Percentiles rank a stretch among this genome's conserved stretches.
Conservation (phyloP, 1,140 invertebrate species). For the Diorhabda elongata region DNA sequence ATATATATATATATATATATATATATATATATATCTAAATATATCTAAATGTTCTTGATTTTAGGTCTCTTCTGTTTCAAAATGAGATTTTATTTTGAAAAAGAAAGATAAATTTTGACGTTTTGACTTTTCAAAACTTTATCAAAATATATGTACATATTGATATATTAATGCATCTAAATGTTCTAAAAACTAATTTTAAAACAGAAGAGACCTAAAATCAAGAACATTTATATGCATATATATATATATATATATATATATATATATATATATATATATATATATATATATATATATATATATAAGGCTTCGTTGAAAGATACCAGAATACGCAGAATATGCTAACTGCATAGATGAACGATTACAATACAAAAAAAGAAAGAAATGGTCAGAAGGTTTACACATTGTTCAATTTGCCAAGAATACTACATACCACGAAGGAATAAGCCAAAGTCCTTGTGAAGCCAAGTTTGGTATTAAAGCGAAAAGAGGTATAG, state of each 20-base stretch:
- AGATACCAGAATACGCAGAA: conserved; percentile 43
- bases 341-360: conserved; percentile 42
- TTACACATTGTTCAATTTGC: conserved; percentile 39
- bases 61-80: too few relatives aligned
- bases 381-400: conserved; percentile 42
- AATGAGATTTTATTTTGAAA: too few relatives aligned
- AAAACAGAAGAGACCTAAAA: too few relatives aligned
- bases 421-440: conserved; percentile 39
- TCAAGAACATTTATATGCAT: too few relatives aligned
- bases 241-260: too few relatives aligned
- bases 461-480: conserved; percentile 42
- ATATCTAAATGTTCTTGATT: neutral
- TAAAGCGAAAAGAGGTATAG: conserved; percentile 25
- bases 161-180: too few relatives aligned
- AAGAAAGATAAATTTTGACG: too few relatives aligned
- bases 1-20: neutral
- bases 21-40: neutral
- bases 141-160: too few relatives aligned
- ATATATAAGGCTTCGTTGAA: conserved; percentile 23
- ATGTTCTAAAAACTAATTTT: too few relatives aligned
- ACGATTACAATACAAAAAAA: conserved; percentile 34
- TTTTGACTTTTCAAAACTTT: too few relatives aligned
- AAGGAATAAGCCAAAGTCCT: conserved; percentile 36
- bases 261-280: too few relatives aligned
- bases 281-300: too few relatives aligned